Evolutionary conservation across 2,888 invertebrate genomes (phyloP), one percentile per base, ranked within the genome.

Genomic region (Andrena marginata): DNA sequence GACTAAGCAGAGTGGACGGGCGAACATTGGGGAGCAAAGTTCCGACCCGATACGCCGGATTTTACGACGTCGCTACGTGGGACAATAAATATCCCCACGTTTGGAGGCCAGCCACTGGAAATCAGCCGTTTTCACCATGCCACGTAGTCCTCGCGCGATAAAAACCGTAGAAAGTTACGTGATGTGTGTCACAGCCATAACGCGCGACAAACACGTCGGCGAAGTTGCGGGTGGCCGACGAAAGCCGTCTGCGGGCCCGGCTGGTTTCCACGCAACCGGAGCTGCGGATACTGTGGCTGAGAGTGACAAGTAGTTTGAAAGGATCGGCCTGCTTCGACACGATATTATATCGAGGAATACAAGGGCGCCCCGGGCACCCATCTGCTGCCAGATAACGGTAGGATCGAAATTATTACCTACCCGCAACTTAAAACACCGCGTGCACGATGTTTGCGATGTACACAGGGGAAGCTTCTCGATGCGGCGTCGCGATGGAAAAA

Each of bases 101-200:
- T 26, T 26, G 33, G 70, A 62, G 54, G 33, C 56, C 69, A 29
- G 5, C 69, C 51, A 59, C 59, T 79, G 73, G 71, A 87, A 85
- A 87, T 85, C 87, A 80, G 80, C 59, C 83, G 84, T 84, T 87
- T 87, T 85, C 85, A 75, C 78, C 77, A 63, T 56, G 62, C 73
- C 8, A 23, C 8, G 35, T n/a, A 51, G 29, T 31, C 8, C 29
- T 51, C 31, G 4, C 29, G 60, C 63, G 80, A 77, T 79, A 89
- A 89, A 89, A 87, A 86, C 69, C 60, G 78, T 82, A 84, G 87
- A 86, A 89, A 90, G 89, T 90, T 89, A 82, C 80, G 85, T 85
- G 89, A 90, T 89, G 87, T 85, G 85, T 87, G 84, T 88, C 85
- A 69, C 56, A 59, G 75, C 63, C 89, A 72, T 87, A 89, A 87